phyloP scores from a whole-genome alignment of 2,113 vertebrate genomes.

The Scortum barcoo region DNA sequence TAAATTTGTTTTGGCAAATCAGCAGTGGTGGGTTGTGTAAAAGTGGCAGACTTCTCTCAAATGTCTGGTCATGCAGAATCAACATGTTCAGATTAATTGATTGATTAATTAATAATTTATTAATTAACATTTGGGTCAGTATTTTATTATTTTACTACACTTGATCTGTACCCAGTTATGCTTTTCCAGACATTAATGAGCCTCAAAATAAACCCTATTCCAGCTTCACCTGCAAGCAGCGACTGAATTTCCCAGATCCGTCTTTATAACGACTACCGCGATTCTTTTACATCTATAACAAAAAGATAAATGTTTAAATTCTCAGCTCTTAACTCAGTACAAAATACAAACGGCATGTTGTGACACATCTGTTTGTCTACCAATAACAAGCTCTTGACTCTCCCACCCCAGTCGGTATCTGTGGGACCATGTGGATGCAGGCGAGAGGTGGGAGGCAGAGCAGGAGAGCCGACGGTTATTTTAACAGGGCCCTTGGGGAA shows the following conservation, averaged over 20 bases:
- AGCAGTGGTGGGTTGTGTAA: constrained; percentile 9
- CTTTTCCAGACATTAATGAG: not conserved
- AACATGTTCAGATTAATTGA: not conserved
- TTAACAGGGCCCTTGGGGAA: constrained; percentile 81
- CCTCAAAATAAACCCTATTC: not conserved
- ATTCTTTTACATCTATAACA: not conserved
- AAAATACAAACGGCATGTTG: constrained; percentile 26
- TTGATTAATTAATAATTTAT: not conserved
- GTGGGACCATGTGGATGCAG: constrained; percentile 51
- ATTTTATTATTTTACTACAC: not conserved
- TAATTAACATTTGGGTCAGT: not conserved
- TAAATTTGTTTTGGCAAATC: constrained; percentile 54
- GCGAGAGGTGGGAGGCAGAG: constrained; percentile 56
- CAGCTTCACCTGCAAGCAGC: constrained; percentile 1
- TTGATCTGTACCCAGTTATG: not conserved
- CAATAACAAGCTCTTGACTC: constrained; percentile 53
- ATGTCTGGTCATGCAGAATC: not conserved
- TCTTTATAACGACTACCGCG: not conserved
- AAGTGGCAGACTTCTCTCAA: not conserved
- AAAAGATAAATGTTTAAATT: not conserved
- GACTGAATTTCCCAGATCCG: not conserved
- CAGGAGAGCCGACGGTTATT: constrained; percentile 67
- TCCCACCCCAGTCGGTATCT: constrained; percentile 22
- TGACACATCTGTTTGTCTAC: constrained; percentile 41
- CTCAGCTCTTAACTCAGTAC: not conserved